Evolutionary conservation across 2,113 vertebrate species (phyloP).

Genomic region (Stercorarius parasiticus): DNA sequence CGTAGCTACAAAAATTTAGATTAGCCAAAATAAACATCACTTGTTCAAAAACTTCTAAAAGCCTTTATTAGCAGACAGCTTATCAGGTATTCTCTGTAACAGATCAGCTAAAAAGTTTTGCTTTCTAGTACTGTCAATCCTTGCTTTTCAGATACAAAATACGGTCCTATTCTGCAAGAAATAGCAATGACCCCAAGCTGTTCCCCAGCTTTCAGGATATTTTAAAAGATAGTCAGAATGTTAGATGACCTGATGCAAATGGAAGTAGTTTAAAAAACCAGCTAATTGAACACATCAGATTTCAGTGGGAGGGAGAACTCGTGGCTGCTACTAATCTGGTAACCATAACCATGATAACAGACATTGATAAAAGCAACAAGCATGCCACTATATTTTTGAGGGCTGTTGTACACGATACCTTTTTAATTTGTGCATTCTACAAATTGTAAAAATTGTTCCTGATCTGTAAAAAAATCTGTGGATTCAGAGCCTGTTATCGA

Average conservation of each 20-base stretch:
- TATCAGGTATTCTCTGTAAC: neutral
- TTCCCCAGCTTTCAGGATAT: neutral
- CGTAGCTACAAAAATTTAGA: neutral
- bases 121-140: neutral
- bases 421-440: neutral
- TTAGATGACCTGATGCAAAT: neutral
- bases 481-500: neutral
- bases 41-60: neutral
- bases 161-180: neutral
- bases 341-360: neutral
- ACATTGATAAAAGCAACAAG: neutral
- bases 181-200: neutral
- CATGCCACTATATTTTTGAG: neutral
- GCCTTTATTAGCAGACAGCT: neutral
- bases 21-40: neutral
- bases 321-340: neutral
- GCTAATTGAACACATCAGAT: neutral
- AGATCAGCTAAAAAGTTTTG: neutral
- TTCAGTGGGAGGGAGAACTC: neutral
- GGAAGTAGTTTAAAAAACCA: neutral
- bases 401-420: neutral
- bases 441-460: neutral
- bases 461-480: neutral
- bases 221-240: neutral
- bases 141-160: neutral